phyloP scores from a whole-genome alignment of 1,140 invertebrate genomes.

The Pogonus chalceus region DNA sequence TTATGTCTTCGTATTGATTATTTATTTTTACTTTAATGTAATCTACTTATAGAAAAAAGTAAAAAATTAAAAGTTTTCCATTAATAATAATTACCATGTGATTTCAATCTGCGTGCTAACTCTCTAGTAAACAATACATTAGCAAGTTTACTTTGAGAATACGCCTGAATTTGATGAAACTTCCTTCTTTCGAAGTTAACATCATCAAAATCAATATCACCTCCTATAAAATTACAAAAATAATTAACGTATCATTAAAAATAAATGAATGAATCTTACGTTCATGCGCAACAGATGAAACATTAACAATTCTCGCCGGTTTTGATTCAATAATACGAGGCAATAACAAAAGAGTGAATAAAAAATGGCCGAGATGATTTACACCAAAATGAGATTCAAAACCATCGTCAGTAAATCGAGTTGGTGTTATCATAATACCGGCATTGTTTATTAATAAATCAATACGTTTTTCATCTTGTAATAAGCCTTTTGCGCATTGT shows the following conservation, averaged over 20 bases:
- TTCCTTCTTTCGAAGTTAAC: slow-evolving; percentile 50
- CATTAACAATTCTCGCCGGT: slow-evolving; percentile 49
- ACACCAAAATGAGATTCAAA: slow-evolving; percentile 70
- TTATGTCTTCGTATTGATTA: no score
- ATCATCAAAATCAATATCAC: slow-evolving; percentile 58
- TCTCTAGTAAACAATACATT: slow-evolving; percentile 63
- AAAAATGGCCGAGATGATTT: slow-evolving; percentile 76
- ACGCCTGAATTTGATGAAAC: slow-evolving; percentile 49
- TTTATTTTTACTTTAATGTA: no score
- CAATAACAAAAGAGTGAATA: slow-evolving; percentile 69
- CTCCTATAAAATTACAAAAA: slow-evolving; percentile 34
- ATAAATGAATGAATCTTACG: slow-evolving; percentile 30
- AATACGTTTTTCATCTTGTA: slow-evolving; percentile 47
- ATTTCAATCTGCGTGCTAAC: slow-evolving; percentile 45
- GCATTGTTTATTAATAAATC: slow-evolving; percentile 76
- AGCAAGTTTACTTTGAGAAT: slow-evolving; percentile 64
- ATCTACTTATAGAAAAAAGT: slow-evolving; percentile 2
- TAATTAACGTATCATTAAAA: not conserved
- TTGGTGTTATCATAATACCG: slow-evolving; percentile 62
- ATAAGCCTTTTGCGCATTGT: slow-evolving; percentile 54
- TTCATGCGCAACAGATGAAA: slow-evolving; percentile 48
- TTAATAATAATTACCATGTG: slow-evolving; percentile 40
- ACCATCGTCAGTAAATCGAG: slow-evolving; percentile 58
- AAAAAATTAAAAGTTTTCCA: not conserved
- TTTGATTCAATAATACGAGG: slow-evolving; percentile 40